phyloP scores from a whole-genome alignment of 2,797 vertebrate species.

The Chromis chromis region DNA sequence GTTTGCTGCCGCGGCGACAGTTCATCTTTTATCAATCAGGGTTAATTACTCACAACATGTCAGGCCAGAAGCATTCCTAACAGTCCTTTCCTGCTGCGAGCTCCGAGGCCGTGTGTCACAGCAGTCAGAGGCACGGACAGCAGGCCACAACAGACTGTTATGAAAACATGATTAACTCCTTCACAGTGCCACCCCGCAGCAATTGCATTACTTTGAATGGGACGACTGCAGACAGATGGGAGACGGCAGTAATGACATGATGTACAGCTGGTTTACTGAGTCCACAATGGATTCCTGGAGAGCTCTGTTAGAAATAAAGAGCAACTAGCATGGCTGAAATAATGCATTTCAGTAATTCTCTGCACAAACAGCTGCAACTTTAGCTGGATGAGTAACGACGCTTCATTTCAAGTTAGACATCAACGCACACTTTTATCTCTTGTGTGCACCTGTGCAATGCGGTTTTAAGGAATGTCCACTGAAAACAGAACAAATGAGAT shows the following conservation, averaged over 20 bases:
- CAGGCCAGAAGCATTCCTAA: conserved; percentile 80
- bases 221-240: conserved; percentile 66
- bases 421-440: conserved; percentile 52
- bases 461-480: conserved; percentile 67
- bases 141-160: conserved; percentile 68
- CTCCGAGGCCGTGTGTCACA: conserved; percentile 45
- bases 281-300: conserved; percentile 10
- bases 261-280: conserved; percentile 50
- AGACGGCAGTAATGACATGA: conserved; percentile 64
- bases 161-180: conserved; percentile 73
- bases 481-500: conserved; percentile 54
- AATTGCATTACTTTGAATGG: conserved; percentile 33
- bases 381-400: conserved; percentile 34
- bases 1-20: conserved; percentile 48
- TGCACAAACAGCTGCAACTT: conserved; percentile 26
- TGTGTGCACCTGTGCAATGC: conserved; percentile 67
- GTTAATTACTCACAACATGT: conserved; percentile 86
- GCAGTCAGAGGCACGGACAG: conserved; percentile 44
- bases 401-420: conserved; percentile 47
- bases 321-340: conserved; percentile 7
- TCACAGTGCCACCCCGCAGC: conserved; percentile 46
- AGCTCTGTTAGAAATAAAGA: conserved; percentile 2
- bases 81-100: conserved; percentile 59
- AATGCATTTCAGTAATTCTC: conserved; percentile 12
- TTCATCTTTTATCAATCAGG: conserved; percentile 88